A percentile compares a stretch with the other conserved stretches of the same genome.
These are phyloP conservation scores for Lepidonotus clava DNA, from an alignment of 2,888 invertebrate genomes.

Conservation along the genomic window DNA sequence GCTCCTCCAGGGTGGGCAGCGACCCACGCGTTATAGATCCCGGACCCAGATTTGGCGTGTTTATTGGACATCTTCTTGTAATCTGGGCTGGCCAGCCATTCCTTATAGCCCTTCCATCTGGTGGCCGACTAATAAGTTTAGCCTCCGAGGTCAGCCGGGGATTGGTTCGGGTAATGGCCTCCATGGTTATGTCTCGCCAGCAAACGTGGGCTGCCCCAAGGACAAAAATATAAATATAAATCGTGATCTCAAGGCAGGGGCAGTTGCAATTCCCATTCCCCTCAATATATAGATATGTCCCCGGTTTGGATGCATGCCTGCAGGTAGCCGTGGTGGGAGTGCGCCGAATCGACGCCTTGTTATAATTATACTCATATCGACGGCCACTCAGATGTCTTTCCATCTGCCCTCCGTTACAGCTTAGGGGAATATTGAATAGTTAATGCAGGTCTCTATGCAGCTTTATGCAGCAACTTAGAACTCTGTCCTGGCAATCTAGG, in stretches of 20 bases:
- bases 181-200: neutral
- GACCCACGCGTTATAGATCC: neutral
- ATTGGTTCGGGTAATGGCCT: slow-evolving; percentile 10
- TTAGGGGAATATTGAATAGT: too few relatives aligned
- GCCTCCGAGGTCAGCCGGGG: slow-evolving; percentile 1
- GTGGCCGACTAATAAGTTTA: slow-evolving; percentile 22
- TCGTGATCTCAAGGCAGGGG: neutral
- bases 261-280: too few relatives aligned
- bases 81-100: slow-evolving; percentile 16
- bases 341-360: too few relatives aligned
- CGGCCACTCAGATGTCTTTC: too few relatives aligned
- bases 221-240: neutral
- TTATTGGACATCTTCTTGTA: slow-evolving; percentile 46
- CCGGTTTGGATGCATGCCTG: too few relatives aligned
- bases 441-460: too few relatives aligned
- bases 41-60: neutral
- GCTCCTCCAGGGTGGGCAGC: neutral
- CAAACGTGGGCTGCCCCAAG: neutral
- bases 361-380: too few relatives aligned
- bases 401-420: too few relatives aligned
- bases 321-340: too few relatives aligned
- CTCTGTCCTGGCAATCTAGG: too few relatives aligned
- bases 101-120: slow-evolving; percentile 6
- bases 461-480: too few relatives aligned
- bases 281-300: too few relatives aligned